Base-by-base conservation (phyloP, 2,888 invertebrate species). In the Sussaba pulchella region DNA sequence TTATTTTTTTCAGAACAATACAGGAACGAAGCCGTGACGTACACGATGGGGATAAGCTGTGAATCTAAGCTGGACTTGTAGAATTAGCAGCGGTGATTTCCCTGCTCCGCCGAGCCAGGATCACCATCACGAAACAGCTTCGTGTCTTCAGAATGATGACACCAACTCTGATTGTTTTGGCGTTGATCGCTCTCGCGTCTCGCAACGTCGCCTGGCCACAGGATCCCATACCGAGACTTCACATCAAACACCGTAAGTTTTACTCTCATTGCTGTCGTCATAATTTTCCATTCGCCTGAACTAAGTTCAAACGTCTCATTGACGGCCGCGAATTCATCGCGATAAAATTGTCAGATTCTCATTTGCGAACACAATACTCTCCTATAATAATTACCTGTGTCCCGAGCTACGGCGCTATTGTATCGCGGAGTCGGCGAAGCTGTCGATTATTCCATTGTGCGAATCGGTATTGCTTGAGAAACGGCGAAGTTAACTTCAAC, bases 121-220 rank as follows among this genome's bases (percentile, higher is more conserved):
- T 77, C 64, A 73, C 70, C 70, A 52, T 61, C 21, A 74, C 74
- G 70, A 70, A 64, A 74, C n/a, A n/a, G n/a, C 70, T 70, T 77
- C 52, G 21, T 57, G 57, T 70, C 64, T 45, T 82, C 80, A 78
- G 61, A 41, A 84, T 81, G 85, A 90, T 91, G 91, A 89, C 85
- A 83, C 87, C 85, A 81, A 84, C 87, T 83, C 85, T 90, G 83
- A 86, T 87, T 87, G 86, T 90, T 88, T 87, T 91, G 92, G 93
- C 94, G 90, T 90, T 94, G 87, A 91, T 94, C 87, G 92, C 94
- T 87, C 92, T 94, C 88, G 93, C 93, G 93, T 92, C 93, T 91
- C 93, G 93, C 91, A 93, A 94, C 87, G 94, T 94, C 90, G 95
- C 95, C 87, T 96, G 96, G 96, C 94, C 95, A 92, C 95, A 95